Conservation (phyloP, 2,888 invertebrate genomes). For the Oxytorus armatus region DNA sequence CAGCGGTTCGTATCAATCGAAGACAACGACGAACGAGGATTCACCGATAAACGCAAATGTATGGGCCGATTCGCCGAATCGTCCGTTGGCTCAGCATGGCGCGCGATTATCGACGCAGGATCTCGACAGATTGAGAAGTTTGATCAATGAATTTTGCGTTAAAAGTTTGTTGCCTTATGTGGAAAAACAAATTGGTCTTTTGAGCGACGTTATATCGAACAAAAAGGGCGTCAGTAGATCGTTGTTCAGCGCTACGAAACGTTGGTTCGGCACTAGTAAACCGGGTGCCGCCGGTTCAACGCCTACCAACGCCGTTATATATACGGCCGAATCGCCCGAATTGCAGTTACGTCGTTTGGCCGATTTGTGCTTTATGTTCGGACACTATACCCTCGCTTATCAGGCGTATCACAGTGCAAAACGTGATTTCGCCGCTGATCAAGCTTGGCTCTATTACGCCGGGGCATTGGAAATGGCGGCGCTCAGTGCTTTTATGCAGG, state of each 20-base stretch:
- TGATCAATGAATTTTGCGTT: conserved; percentile 94
- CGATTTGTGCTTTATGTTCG: conserved; percentile 98
- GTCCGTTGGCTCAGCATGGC: conserved; percentile 88
- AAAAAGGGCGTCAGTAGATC: conserved; percentile 97
- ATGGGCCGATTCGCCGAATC: conserved; percentile 86
- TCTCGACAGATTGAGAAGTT: conserved; percentile 92
- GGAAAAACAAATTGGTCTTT: conserved; percentile 93
- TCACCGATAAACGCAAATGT: conserved; percentile 85
- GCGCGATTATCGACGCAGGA: conserved; percentile 92
- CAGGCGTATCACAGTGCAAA: conserved; percentile 98
- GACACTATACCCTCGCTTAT: conserved; percentile 96
- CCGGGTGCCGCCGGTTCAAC: conserved; percentile 89
- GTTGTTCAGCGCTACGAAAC: conserved; percentile 96
- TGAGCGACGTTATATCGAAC: conserved; percentile 92
- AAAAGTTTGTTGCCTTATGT: conserved; percentile 95
- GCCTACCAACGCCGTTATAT: conserved; percentile 92
- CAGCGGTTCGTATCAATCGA: too few relatives aligned
- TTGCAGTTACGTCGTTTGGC: conserved; percentile 96
- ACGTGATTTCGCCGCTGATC: conserved; percentile 97
- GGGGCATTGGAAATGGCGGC: conserved; percentile 99
- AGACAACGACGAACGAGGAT: conserved; percentile 63
- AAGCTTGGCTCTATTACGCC: conserved; percentile 98
- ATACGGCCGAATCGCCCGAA: conserved; percentile 94
- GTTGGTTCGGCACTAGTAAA: conserved; percentile 97
- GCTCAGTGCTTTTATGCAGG: conserved; percentile 95